A percentile compares a stretch with the other conserved stretches of the same genome.
Conservation (phyloP, 2,888 invertebrate genomes). For the Eumacrocentrus americanus region DNA sequence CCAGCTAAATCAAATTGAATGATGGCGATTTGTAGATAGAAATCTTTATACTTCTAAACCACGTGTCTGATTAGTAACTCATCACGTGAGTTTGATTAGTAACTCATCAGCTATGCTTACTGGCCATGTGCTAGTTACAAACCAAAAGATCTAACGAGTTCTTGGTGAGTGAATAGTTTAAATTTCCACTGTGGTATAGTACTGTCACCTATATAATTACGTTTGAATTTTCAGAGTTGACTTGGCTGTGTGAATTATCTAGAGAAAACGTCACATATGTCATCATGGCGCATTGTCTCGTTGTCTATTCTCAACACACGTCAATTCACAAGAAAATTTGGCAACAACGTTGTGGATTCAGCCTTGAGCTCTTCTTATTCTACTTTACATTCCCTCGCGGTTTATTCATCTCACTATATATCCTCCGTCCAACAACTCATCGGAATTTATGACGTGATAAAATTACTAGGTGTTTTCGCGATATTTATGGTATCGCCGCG, state of each 20-base stretch:
- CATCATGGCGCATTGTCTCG: background rate
- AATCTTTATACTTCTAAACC: too few relatives aligned
- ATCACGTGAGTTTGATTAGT: too few relatives aligned
- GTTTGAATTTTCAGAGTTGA: conserved; percentile 22
- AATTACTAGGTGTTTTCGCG: conserved; percentile 38
- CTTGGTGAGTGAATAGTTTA: too few relatives aligned
- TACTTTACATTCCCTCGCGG: background rate
- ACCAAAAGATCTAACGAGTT: too few relatives aligned
- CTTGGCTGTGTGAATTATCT: conserved; percentile 19
- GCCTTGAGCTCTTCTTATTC: conserved; percentile 3
- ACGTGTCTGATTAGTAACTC: too few relatives aligned
- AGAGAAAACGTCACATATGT: conserved; percentile 13
- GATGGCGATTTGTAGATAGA: too few relatives aligned
- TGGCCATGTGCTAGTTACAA: too few relatives aligned
- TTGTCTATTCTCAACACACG: background rate
- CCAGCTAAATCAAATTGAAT: too few relatives aligned
- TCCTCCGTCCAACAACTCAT: conserved; percentile 24
- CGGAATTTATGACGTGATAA: conserved; percentile 42
- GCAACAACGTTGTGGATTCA: background rate
- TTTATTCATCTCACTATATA: conserved; percentile 3
- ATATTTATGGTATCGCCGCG: conserved; percentile 36
- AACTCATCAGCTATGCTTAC: too few relatives aligned
- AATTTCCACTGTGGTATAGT: too few relatives aligned
- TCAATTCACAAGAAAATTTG: conserved; percentile 9
- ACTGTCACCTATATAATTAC: conserved; percentile 23